A percentile compares a stretch with the other conserved stretches of the same genome.
phyloP scores from a whole-genome alignment of 1,140 invertebrate species.

The Pectinophora gossypiella region DNA sequence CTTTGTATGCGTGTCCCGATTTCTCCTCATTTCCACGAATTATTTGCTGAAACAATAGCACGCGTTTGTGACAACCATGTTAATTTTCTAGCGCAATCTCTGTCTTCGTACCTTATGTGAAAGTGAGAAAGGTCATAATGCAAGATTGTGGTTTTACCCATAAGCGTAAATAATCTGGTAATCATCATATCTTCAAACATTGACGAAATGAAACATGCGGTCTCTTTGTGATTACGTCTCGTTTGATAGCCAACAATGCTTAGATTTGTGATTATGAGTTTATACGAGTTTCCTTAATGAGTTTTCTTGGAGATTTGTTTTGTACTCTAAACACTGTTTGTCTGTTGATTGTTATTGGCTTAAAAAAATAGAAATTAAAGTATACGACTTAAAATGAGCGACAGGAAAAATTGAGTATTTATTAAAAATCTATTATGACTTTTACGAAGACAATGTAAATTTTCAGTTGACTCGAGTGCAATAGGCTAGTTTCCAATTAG shows the following conservation, averaged over 20 bases:
- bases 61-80: slow-evolving; percentile 16
- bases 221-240: slow-evolving; percentile 63
- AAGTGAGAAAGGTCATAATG: not conserved
- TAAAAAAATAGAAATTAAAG: too few species aligned
- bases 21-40: slow-evolving; percentile 62
- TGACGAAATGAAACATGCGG: slow-evolving; percentile 57
- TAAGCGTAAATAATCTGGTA: not conserved
- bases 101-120: not conserved
- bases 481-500: too few species aligned
- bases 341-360: too few species aligned
- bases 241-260: slow-evolving; percentile 51
- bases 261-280: slow-evolving; percentile 57
- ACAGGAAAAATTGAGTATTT: too few species aligned
- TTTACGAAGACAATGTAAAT: too few species aligned
- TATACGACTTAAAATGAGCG: too few species aligned
- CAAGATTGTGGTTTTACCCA: not conserved
- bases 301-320: slow-evolving; percentile 27
- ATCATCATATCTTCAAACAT: slow-evolving; percentile 34
- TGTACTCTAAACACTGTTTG: too few species aligned
- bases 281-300: slow-evolving; percentile 36
- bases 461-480: too few species aligned
- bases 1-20: slow-evolving; percentile 52
- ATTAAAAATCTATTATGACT: too few species aligned
- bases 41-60: slow-evolving; percentile 72
- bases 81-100: not conserved